phyloP scores from a whole-genome alignment of 1,140 invertebrate genomes.

The Drosophila persimilis region DNA sequence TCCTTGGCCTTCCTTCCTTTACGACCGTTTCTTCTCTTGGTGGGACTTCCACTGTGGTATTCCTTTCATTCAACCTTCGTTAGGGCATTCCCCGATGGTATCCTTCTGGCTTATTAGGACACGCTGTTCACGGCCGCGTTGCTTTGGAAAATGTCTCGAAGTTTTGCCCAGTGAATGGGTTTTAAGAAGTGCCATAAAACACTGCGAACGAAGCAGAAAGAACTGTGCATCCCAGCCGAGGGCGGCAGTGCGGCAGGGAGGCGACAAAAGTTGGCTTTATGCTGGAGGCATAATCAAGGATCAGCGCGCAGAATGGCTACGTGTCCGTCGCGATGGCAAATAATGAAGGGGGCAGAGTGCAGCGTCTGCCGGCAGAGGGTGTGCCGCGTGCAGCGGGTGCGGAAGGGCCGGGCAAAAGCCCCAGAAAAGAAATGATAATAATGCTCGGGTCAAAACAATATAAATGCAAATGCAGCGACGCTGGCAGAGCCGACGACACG shows the following conservation, averaged over 20 bases:
- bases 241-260: not conserved
- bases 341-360: conserved; percentile 8
- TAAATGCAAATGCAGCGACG: conserved; percentile 76
- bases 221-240: not conserved
- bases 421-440: conserved; percentile 64
- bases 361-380: not conserved
- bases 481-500: conserved; percentile 22
- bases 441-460: conserved; percentile 79
- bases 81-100: not conserved
- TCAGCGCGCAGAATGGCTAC: conserved; percentile 26
- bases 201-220: conserved; percentile 4
- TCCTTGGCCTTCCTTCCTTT: no score
- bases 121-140: not conserved
- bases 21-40: no score
- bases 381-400: no score
- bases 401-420: not conserved
- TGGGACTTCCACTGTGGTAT: no score
- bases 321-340: conserved; percentile 28
- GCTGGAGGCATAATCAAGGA: conserved; percentile 49
- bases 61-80: no score
- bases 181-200: conserved; percentile 39
- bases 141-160: conserved; percentile 7
- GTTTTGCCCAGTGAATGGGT: conserved; percentile 18
- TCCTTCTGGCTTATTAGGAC: not conserved
- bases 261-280: conserved; percentile 45